Conservation (phyloP, 2,797 vertebrate species). For the Epinephelus malabaricus region DNA sequence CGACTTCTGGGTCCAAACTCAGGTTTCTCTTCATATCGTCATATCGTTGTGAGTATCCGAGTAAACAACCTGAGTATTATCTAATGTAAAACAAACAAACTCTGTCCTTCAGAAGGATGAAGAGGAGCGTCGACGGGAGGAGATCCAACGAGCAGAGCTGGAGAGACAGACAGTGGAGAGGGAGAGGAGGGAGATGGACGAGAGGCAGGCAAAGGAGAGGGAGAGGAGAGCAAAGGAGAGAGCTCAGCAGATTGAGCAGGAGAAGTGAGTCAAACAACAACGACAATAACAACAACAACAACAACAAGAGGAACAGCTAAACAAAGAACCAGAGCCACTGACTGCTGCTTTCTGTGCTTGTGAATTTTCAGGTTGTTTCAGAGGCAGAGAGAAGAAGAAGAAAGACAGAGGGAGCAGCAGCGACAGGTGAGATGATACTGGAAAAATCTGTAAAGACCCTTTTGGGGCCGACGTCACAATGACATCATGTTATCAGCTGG, state of each 20-base stretch:
- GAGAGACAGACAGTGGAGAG: slow-evolving; percentile 83
- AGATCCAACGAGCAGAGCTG: slow-evolving; percentile 78
- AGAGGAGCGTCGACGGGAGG: slow-evolving; percentile 84
- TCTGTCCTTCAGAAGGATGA: slow-evolving; percentile 87
- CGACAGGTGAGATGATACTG: slow-evolving; percentile 70
- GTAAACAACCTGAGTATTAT: too few relatives aligned
- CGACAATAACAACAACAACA: background rate
- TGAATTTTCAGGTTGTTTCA: slow-evolving; percentile 75
- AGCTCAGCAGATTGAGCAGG: slow-evolving; percentile 70
- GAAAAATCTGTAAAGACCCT: too few relatives aligned
- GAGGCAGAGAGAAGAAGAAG: slow-evolving; percentile 80
- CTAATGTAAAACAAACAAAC: background rate
- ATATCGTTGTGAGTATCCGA: too few relatives aligned
- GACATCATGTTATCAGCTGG: too few relatives aligned
- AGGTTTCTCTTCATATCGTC: slow-evolving; percentile 81
- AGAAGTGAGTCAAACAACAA: background rate
- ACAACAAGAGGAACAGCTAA: background rate
- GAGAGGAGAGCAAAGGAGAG: slow-evolving; percentile 84
- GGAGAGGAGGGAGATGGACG: slow-evolving; percentile 87
- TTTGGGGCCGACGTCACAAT: too few relatives aligned
- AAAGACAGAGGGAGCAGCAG: slow-evolving; percentile 73
- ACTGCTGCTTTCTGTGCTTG: background rate
- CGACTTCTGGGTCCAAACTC: slow-evolving; percentile 91
- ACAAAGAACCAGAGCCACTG: background rate
- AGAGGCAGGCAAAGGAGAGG: slow-evolving; percentile 82